These are phyloP conservation scores for Caenorhabditis tropicalis DNA, from an alignment of 1,140 invertebrate species.

Conservation along the genomic window DNA sequence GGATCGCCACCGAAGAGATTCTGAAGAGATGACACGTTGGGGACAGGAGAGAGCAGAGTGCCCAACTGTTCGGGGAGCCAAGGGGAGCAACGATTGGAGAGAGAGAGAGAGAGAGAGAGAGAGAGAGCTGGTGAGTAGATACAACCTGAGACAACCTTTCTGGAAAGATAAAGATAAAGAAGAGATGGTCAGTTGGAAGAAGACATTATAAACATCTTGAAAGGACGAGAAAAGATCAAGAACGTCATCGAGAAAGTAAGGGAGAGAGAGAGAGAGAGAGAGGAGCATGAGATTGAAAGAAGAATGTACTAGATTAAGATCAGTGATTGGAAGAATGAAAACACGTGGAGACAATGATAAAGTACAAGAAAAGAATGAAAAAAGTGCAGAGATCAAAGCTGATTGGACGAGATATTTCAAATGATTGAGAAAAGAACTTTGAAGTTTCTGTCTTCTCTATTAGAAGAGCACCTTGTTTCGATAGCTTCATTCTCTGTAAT, in stretches of 20 bases:
- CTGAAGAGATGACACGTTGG: background rate
- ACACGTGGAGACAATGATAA: background rate
- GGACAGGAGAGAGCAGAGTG: background rate
- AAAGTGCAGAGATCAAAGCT: background rate
- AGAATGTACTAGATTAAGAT: background rate
- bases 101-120: background rate
- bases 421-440: no score
- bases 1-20: background rate
- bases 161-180: background rate
- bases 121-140: background rate
- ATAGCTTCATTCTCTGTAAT: no score
- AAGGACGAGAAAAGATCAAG: slow-evolving; percentile 19
- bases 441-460: no score
- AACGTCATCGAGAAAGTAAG: background rate
- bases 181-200: background rate
- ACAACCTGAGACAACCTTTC: background rate
- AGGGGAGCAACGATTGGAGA: no score
- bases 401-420: no score
- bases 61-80: background rate
- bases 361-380: background rate
- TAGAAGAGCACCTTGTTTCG: no score
- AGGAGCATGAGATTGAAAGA: background rate
- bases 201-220: background rate
- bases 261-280: background rate
- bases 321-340: background rate